Percentiles rank a stretch among this genome's conserved stretches.
Evolutionary conservation across 2,797 vertebrate genomes (phyloP).

Genomic region (Lacerta viridis): DNA sequence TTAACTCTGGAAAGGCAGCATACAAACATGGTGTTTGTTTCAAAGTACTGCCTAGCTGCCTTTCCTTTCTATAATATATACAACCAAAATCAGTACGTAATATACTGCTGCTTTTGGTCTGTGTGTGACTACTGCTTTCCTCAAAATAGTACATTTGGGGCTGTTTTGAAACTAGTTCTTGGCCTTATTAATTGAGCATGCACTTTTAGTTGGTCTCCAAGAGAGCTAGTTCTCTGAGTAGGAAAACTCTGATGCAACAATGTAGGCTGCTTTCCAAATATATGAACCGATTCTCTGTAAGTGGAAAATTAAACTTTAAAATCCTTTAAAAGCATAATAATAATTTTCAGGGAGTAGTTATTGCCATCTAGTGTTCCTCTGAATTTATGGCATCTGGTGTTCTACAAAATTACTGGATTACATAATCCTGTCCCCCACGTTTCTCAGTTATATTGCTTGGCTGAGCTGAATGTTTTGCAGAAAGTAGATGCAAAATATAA

Average conservation of each 20-base stretch:
- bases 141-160: background rate
- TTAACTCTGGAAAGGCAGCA: no score
- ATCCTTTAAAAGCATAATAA: background rate
- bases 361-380: conserved; percentile 72
- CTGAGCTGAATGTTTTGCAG: background rate
- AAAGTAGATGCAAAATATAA: background rate
- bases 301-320: background rate
- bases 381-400: conserved; percentile 56
- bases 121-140: background rate
- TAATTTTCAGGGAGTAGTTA: conserved; percentile 1
- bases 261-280: background rate
- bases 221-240: background rate
- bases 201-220: background rate
- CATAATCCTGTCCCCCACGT: conserved; percentile 5
- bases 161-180: background rate
- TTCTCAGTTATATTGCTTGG: background rate
- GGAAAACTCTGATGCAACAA: background rate
- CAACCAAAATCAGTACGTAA: no score
- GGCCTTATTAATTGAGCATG: background rate
- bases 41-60: no score
- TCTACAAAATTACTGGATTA: background rate
- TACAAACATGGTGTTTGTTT: no score
- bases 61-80: no score
- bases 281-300: accelerated
- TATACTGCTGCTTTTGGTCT: background rate